Percentiles rank a stretch among this genome's conserved stretches.
Evolutionary conservation across 2,797 vertebrate genomes (phyloP).

Genomic region (Halcyon leucocephala): DNA sequence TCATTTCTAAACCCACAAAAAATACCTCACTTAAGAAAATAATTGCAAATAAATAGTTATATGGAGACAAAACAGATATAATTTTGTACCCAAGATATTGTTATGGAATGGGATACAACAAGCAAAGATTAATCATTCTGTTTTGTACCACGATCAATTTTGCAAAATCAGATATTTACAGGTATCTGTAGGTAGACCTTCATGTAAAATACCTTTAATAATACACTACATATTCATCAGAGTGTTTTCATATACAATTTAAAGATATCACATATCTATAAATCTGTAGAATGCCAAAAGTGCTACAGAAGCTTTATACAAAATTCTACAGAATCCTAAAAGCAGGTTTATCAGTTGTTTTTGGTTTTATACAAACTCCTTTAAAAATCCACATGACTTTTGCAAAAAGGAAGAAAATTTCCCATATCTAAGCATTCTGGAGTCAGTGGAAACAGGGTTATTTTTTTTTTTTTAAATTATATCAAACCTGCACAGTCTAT

Average conservation of each 20-base stretch:
- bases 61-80: not conserved
- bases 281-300: not conserved
- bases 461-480: not conserved
- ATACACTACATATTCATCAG: not conserved
- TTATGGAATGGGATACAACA: not conserved
- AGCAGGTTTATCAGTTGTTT: not conserved
- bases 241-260: not conserved
- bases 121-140: not conserved
- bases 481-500: not conserved
- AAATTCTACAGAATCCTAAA: not conserved
- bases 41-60: not conserved
- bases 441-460: not conserved
- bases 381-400: not conserved
- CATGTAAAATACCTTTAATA: not conserved
- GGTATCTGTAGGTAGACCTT: not conserved
- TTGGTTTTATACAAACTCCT: not conserved
- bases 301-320: not conserved
- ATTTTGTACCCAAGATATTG: not conserved
- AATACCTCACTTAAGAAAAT: not conserved
- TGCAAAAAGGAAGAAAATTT: not conserved
- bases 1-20: not conserved
- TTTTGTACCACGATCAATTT: not conserved
- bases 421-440: not conserved
- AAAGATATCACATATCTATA: not conserved
- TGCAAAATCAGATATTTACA: not conserved